Evolutionary conservation across 2,113 vertebrate genomes (phyloP).

Genomic region (Nibea coibor): DNA sequence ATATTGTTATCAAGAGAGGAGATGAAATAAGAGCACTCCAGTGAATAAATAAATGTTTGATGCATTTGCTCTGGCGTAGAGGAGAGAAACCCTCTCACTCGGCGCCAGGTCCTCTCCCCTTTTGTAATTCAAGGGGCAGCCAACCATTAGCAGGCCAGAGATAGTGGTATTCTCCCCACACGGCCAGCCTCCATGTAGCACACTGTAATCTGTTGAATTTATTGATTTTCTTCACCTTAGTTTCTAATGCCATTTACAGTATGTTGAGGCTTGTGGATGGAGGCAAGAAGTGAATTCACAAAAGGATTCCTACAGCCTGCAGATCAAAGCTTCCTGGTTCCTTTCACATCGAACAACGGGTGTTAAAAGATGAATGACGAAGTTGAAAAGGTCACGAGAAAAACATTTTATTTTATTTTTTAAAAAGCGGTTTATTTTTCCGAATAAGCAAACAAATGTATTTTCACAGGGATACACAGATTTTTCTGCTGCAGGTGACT

Average conservation of each 20-base stretch:
- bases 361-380: not conserved
- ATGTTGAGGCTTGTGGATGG: slow-evolving; percentile 18
- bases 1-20: not conserved
- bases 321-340: slow-evolving; percentile 39
- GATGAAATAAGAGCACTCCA: not conserved
- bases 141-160: slow-evolving; percentile 49
- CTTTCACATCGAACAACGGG: not conserved
- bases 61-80: not conserved
- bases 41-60: not conserved
- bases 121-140: slow-evolving; percentile 32
- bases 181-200: slow-evolving; percentile 1
- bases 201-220: slow-evolving; percentile 54
- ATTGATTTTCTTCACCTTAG: slow-evolving; percentile 55
- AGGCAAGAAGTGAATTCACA: slow-evolving; percentile 42
- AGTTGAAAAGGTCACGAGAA: not conserved
- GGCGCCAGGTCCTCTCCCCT: not conserved
- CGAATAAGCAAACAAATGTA: not conserved
- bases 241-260: slow-evolving; percentile 56
- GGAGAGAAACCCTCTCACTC: slow-evolving; percentile 3
- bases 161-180: slow-evolving; percentile 38
- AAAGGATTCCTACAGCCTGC: slow-evolving; percentile 17
- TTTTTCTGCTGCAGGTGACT: not conserved
- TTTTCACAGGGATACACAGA: not conserved
- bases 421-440: not conserved
- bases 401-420: not conserved